A percentile compares a stretch with the other conserved stretches of the same genome.
Conservation (phyloP, 2,888 invertebrate genomes). For the Pammene fasciana region DNA sequence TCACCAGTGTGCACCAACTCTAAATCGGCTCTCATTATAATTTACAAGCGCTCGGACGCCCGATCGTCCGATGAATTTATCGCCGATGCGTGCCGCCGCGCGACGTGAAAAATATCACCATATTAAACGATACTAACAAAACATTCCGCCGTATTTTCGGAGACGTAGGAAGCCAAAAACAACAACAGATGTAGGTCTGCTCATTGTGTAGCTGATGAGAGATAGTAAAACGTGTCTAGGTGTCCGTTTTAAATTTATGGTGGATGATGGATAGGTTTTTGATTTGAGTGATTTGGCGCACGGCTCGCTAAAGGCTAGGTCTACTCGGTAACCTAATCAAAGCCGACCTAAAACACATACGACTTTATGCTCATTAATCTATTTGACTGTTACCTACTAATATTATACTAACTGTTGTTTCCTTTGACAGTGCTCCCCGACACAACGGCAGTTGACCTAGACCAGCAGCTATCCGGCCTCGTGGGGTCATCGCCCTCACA, state of each 20-base stretch:
- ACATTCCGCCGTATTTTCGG: constrained; percentile 51
- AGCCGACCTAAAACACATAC: no score
- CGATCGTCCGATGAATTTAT: constrained; percentile 75
- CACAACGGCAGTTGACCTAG: constrained; percentile 88
- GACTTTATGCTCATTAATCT: no score
- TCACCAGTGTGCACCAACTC: constrained; percentile 54
- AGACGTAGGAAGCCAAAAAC: constrained; percentile 32
- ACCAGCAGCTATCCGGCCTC: constrained; percentile 87
- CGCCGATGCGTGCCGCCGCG: constrained; percentile 66
- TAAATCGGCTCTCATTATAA: constrained; percentile 79
- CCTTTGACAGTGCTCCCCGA: constrained; percentile 87
- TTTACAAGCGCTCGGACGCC: constrained; percentile 72
- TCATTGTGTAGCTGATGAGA: background rate
- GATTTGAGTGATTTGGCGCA: no score
- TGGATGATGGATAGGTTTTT: background rate
- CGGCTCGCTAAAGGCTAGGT: no score
- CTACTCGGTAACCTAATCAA: no score
- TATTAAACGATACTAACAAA: constrained; percentile 61
- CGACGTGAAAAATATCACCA: constrained; percentile 65
- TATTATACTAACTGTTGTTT: constrained; percentile 1
- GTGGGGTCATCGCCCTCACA: constrained; percentile 83
- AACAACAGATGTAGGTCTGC: constrained; percentile 20
- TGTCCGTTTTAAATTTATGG: background rate
- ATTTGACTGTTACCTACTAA: background rate
- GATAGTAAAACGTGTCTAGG: background rate